These are phyloP conservation scores for Gastrophysa polygoni DNA, from an alignment of 2,888 invertebrate genomes.

Conservation along the genomic window DNA sequence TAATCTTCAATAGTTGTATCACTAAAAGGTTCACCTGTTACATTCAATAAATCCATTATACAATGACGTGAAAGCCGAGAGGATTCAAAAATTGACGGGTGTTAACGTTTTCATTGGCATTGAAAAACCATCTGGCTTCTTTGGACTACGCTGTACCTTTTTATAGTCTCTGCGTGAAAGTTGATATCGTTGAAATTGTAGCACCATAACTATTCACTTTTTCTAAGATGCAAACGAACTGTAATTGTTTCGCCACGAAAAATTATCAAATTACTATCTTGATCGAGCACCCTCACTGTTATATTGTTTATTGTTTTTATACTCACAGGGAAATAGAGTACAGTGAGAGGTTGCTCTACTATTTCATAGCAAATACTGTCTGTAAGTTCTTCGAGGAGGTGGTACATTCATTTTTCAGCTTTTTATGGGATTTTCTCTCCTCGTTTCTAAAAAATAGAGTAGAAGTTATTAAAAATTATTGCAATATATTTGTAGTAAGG, in stretches of 20 bases:
- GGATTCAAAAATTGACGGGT: conserved; percentile 14
- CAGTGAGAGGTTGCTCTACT: conserved; percentile 18
- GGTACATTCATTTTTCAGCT: too few relatives aligned
- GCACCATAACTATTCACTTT: background rate
- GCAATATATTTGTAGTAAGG: too few relatives aligned
- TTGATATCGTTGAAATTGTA: too few relatives aligned
- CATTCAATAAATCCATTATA: conserved; percentile 32
- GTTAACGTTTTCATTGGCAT: conserved; percentile 8
- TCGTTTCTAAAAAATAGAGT: too few relatives aligned
- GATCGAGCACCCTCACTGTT: conserved; percentile 22
- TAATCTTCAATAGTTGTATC: conserved; percentile 34
- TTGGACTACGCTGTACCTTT: background rate
- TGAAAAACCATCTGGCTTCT: conserved; percentile 3
- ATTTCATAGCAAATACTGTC: conserved; percentile 30
- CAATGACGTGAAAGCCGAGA: conserved; percentile 19
- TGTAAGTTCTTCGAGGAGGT: too few relatives aligned
- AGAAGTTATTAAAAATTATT: too few relatives aligned
- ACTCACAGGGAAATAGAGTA: conserved; percentile 10
- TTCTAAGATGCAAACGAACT: conserved; percentile 17
- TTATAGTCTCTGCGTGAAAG: too few relatives aligned
- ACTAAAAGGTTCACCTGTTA: too few relatives aligned
- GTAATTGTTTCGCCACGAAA: conserved; percentile 16
- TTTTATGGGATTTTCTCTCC: too few relatives aligned
- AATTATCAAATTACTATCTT: conserved; percentile 1
- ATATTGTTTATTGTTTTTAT: conserved; percentile 7